Evolutionary conservation across 2,888 invertebrate species (phyloP).

Genomic region (Campoletis raptor): DNA sequence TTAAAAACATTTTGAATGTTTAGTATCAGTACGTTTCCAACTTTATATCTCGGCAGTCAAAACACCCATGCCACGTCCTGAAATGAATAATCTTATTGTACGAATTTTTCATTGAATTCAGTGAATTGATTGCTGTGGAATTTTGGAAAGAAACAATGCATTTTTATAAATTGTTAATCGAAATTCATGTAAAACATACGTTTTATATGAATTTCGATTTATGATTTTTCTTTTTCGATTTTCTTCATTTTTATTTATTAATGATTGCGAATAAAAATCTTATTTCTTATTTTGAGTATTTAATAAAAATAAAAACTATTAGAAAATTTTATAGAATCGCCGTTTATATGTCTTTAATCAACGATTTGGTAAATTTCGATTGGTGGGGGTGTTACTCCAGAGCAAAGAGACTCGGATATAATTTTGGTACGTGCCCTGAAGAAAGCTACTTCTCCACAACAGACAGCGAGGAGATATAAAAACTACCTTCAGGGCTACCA

Average conservation of each 20-base stretch:
- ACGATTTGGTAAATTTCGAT: not conserved
- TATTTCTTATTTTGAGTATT: not conserved
- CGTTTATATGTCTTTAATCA: not conserved
- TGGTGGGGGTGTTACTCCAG: slow-evolving; percentile 45
- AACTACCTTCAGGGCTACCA: slow-evolving; percentile 65
- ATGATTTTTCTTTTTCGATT: too few relatives aligned
- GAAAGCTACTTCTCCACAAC: slow-evolving; percentile 39
- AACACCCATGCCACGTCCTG: slow-evolving; percentile 40
- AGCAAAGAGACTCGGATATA: slow-evolving; percentile 11
- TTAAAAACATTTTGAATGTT: slow-evolving; percentile 55
- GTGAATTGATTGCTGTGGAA: not conserved
- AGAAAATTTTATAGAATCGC: not conserved
- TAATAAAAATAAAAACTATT: not conserved
- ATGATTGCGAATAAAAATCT: not conserved
- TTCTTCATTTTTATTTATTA: not conserved
- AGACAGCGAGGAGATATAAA: slow-evolving; percentile 49
- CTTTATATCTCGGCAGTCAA: slow-evolving; percentile 43
- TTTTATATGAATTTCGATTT: too few relatives aligned
- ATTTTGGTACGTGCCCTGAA: slow-evolving; percentile 38
- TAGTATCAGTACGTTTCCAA: slow-evolving; percentile 21
- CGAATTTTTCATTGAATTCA: not conserved
- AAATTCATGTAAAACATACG: too few relatives aligned
- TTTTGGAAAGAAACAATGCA: not conserved
- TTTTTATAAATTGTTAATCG: too few relatives aligned
- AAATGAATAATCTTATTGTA: slow-evolving; percentile 23